These are phyloP conservation scores for Pangasius krempfi DNA, from an alignment of 2,797 vertebrate genomes.

Conservation along the genomic window DNA sequence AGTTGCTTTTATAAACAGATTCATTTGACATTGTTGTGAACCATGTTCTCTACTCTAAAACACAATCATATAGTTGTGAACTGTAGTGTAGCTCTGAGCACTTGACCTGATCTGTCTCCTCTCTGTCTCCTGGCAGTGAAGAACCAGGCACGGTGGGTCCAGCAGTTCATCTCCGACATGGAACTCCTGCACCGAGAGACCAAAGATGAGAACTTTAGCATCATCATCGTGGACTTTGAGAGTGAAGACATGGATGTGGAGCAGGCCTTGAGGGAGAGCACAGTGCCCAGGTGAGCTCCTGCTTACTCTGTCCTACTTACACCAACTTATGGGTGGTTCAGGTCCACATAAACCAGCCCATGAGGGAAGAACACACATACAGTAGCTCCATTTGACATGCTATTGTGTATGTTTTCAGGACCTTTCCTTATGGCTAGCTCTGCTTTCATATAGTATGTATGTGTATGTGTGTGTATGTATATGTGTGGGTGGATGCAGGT, in stretches of 20 bases:
- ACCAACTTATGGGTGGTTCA: neutral
- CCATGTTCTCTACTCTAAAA: neutral
- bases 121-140: conserved; percentile 80
- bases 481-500: conserved; percentile 67
- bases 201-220: conserved; percentile 87
- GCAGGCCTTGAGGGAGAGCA: conserved; percentile 82
- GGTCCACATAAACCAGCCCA: neutral
- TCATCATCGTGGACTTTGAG: conserved; percentile 95
- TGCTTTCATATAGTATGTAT: neutral
- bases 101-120: neutral
- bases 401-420: neutral
- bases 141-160: conserved; percentile 98
- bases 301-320: conserved; percentile 25
- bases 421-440: neutral
- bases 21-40: neutral
- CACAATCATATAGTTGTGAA: neutral
- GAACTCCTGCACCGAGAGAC: conserved; percentile 83
- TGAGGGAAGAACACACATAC: neutral
- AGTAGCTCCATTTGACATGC: neutral
- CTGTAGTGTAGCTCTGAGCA: neutral
- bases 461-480: neutral
- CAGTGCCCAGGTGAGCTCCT: conserved; percentile 79
- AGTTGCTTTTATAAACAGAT: neutral
- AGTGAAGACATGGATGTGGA: conserved; percentile 98
- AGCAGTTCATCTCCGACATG: conserved; percentile 96